A percentile compares a stretch with the other conserved stretches of the same genome.
Conservation (phyloP, 1,140 invertebrate species). For the Zaprionus africanus region DNA sequence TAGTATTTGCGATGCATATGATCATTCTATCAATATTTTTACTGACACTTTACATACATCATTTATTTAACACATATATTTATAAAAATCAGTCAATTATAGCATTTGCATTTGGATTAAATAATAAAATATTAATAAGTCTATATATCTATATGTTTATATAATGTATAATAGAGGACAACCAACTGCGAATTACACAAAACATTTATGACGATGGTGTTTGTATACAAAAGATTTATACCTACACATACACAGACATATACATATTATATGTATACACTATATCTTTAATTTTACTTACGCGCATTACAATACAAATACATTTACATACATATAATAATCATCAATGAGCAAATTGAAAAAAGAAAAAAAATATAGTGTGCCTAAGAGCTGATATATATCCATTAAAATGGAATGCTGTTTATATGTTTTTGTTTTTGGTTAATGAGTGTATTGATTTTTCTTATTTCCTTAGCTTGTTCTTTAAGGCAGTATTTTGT, state of each 20-base stretch:
- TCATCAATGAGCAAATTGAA: conserved; percentile 23
- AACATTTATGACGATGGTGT: too few relatives aligned
- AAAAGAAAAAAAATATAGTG: conserved; percentile 9
- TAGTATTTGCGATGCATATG: conserved; percentile 34
- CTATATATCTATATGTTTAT: conserved; percentile 30
- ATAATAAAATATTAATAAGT: conserved; percentile 16
- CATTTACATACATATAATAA: conserved; percentile 30
- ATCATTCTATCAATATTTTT: conserved; percentile 18
- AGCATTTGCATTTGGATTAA: conserved; percentile 53
- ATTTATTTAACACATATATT: conserved; percentile 9
- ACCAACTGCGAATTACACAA: too few relatives aligned
- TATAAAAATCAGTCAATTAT: conserved; percentile 73
- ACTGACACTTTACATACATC: conserved; percentile 31
- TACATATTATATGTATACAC: background rate
- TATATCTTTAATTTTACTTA: conserved; percentile 49
- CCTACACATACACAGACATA: too few relatives aligned
- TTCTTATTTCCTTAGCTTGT: background rate
- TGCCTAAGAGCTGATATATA: conserved; percentile 5
- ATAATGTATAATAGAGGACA: conserved; percentile 27
- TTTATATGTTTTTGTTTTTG: conserved; percentile 8
- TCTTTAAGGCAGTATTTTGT: conserved; percentile 24
- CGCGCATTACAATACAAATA: conserved; percentile 51
- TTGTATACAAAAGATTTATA: too few relatives aligned
- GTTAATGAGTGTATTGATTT: background rate
- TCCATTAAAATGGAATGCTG: conserved; percentile 35